Percentiles rank a stretch among this genome's conserved stretches.
Evolutionary conservation across 2,888 invertebrate genomes (phyloP).

Genomic region (Hemaris fuciformis): DNA sequence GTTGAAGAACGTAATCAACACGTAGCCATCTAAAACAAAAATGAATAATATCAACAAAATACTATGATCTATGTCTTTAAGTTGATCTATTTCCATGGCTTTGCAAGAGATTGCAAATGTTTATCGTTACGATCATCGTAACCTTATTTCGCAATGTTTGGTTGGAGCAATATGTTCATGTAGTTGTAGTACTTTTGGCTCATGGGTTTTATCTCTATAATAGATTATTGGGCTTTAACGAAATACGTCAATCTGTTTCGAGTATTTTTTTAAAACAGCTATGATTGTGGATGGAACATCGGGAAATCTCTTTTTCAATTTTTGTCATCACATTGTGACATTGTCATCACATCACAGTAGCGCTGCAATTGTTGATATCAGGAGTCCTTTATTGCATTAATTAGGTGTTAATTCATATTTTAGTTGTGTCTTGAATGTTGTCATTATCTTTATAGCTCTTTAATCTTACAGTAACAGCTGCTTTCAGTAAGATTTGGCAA

Average conservation of each 20-base stretch:
- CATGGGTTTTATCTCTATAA: neutral
- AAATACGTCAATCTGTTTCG: neutral
- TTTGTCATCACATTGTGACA: too few relatives aligned
- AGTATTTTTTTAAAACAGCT: neutral
- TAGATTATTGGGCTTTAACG: neutral
- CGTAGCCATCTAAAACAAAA: constrained; percentile 59
- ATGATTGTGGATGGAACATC: too few relatives aligned
- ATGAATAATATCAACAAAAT: neutral
- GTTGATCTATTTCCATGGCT: neutral
- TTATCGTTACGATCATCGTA: neutral
- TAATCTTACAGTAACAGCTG: too few relatives aligned
- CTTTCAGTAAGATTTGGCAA: too few relatives aligned
- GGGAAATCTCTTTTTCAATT: too few relatives aligned
- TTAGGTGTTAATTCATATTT: too few relatives aligned
- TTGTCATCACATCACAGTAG: too few relatives aligned
- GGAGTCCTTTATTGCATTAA: too few relatives aligned
- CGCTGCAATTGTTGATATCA: too few relatives aligned
- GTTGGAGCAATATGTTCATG: neutral
- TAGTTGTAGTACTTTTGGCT: neutral
- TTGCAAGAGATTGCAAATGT: neutral
- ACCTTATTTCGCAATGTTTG: neutral
- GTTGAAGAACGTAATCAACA: constrained; percentile 80
- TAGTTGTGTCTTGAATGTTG: too few relatives aligned
- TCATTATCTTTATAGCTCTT: too few relatives aligned
- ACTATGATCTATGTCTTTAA: neutral